Base-by-base conservation (phyloP, 2,888 invertebrate genomes). In the Cantharis lateralis region DNA sequence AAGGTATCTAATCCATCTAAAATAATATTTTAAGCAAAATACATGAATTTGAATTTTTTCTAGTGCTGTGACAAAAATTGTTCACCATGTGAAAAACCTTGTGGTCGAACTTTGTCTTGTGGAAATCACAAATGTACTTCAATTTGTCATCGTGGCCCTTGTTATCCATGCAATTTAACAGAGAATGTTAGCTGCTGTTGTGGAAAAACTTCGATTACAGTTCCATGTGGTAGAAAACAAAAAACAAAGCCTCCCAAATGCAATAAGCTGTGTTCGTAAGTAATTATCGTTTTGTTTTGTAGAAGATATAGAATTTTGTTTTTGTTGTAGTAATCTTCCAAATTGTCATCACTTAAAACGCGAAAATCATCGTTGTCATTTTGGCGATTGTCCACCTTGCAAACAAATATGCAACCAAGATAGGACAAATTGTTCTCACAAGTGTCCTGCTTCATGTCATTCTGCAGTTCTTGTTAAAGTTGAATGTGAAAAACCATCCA, bases 11-110 rank as follows among this genome's bases (percentile, higher is more conserved):
- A n/a, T n/a, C n/a, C 9, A n/a, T 5, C 81, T 82, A 80, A 72
- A 66, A 69, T 68, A 63, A 2, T 48, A 48, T 13, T 73, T 10
- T 72, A 74, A 7, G 2, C 10, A 10, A 26, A 64, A 62, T 64
- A 76, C 61, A 70, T 66, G 15, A 10, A 16, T 75, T 62, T 64
- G 0, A 16, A 61, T 72, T 5, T 26, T 32, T 86, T 87, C 72
- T 84, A 93, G 93, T 97, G 97, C 85, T 97, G 97, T 87, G 93
- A 94, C 87, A 95, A 95, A 2, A 92, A 92, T 83, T 97, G 97
- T 85, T 93, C 94, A 5, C 92, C 93, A 0, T 97, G 97, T 86
- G 95, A 96, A 83, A 95, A 96, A 87, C 88, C 92, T 0, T 98
- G 98, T 87, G 95, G 95, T 61, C 94, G 94, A 83, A 93, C 93